A percentile compares a stretch with the other conserved stretches of the same genome.
Conservation (phyloP, 2,888 invertebrate species). For the Plutella xylostella region DNA sequence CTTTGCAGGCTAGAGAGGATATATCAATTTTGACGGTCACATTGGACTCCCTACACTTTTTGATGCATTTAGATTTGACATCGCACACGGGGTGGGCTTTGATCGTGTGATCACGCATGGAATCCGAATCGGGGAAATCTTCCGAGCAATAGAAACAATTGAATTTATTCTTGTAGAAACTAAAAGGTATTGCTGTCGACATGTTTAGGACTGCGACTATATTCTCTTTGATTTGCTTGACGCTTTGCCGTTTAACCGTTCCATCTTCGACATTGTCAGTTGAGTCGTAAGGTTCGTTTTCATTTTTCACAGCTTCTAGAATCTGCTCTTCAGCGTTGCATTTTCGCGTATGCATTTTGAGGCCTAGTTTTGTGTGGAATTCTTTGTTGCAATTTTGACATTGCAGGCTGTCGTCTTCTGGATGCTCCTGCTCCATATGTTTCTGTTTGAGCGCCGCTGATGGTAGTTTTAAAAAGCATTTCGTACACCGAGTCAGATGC, state of each 20-base stretch:
- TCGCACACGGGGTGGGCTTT: conserved; percentile 51
- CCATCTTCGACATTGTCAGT: conserved; percentile 45
- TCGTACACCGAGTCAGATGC: conserved; percentile 46
- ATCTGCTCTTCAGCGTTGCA: conserved; percentile 41
- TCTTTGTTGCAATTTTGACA: conserved; percentile 50
- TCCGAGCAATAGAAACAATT: conserved; percentile 61
- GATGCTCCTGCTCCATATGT: conserved; percentile 52
- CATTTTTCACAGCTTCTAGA: conserved; percentile 39
- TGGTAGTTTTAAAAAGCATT: conserved; percentile 49
- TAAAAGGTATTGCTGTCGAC: conserved; percentile 61
- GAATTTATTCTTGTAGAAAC: conserved; percentile 58
- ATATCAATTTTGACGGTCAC: conserved; percentile 59
- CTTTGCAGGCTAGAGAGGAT: conserved; percentile 47
- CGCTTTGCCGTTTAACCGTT: conserved; percentile 38
- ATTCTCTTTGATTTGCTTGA: conserved; percentile 53
- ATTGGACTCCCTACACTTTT: conserved; percentile 54
- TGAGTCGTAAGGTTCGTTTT: conserved; percentile 38
- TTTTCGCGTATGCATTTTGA: conserved; percentile 51
- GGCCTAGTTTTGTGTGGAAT: conserved; percentile 54
- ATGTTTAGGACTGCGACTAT: conserved; percentile 54
- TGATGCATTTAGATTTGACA: conserved; percentile 49
- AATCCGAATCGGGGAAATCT: conserved; percentile 53
- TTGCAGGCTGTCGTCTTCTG: conserved; percentile 49
- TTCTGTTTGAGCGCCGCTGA: conserved; percentile 52
- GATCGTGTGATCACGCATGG: conserved; percentile 49